Percentiles rank a stretch among this genome's conserved stretches.
Evolutionary conservation across 2,113 vertebrate species (phyloP).

Genomic region (Trematocara stigmaticum): DNA sequence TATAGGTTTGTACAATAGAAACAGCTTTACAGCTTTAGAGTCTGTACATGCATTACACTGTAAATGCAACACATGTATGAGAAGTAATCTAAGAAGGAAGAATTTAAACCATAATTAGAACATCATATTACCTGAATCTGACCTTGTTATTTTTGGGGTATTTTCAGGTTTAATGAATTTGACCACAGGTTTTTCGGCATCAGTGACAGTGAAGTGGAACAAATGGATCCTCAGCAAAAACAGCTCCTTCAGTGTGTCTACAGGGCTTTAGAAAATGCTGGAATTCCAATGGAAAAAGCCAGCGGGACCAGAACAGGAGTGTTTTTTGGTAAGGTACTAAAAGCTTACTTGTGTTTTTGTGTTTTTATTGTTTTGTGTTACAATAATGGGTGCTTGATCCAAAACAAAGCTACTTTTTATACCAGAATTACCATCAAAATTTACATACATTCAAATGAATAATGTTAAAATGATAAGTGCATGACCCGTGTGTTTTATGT

Average conservation of each 20-base stretch:
- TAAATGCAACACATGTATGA: not conserved
- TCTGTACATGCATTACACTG: not conserved
- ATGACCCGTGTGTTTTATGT: not conserved
- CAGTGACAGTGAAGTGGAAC: conserved; percentile 72
- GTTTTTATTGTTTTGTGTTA: not conserved
- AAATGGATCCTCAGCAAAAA: conserved; percentile 81
- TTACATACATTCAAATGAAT: accelerated
- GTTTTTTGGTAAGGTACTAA: conserved; percentile 65
- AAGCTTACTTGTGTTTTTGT: not conserved
- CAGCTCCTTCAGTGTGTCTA: conserved; percentile 79
- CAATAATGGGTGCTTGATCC: not conserved
- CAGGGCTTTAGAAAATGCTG: conserved; percentile 79
- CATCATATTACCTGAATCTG: not conserved
- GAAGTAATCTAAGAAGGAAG: not conserved
- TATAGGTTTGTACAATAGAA: not conserved
- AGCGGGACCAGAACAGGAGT: conserved; percentile 79
- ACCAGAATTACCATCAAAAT: not conserved
- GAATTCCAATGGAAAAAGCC: conserved; percentile 76
- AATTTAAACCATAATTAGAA: not conserved
- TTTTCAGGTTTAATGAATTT: conserved; percentile 77
- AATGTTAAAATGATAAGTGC: no score
- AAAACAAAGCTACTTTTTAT: not conserved
- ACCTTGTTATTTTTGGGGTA: not conserved
- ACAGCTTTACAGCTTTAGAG: not conserved
- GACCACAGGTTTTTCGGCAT: conserved; percentile 81